These are phyloP conservation scores for Cynocephalus volans DNA, from an alignment of 2,113 vertebrate species.

Conservation along the genomic window DNA sequence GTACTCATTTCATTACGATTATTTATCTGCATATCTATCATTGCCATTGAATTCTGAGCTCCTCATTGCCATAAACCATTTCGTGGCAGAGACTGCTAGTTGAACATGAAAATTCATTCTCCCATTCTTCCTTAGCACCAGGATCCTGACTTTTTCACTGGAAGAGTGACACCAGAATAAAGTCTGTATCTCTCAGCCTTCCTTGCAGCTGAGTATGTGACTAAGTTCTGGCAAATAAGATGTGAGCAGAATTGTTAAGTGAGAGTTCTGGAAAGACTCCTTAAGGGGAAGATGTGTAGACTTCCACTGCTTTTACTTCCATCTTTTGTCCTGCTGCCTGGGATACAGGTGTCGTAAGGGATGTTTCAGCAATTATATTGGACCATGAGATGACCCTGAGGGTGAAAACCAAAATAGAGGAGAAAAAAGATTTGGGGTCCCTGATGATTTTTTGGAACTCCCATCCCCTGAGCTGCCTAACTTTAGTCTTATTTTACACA, in stretches of 20 bases:
- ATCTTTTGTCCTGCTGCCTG: not conserved
- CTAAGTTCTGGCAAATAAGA: constrained; percentile 29
- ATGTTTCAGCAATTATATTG: not conserved
- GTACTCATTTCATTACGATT: not conserved
- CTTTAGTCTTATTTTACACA: constrained; percentile 10
- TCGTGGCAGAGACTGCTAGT: not conserved
- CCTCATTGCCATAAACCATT: not conserved
- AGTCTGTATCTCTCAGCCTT: not conserved
- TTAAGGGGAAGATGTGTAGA: not conserved
- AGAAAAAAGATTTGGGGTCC: not conserved
- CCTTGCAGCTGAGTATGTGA: not conserved
- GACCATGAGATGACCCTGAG: not conserved
- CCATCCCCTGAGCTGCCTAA: not conserved
- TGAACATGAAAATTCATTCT: not conserved
- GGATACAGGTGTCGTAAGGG: not conserved
- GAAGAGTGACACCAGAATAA: not conserved
- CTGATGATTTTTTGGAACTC: not conserved
- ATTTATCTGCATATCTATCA: not conserved
- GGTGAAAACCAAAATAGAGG: not conserved
- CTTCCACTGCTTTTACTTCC: not conserved
- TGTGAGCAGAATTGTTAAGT: not conserved
- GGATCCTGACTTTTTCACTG: constrained; percentile 25
- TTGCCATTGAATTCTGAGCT: not conserved
- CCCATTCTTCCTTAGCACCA: constrained; percentile 24
- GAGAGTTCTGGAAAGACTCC: not conserved